Percentiles rank a stretch among this genome's conserved stretches.
phyloP scores from a whole-genome alignment of 2,888 invertebrate species.

The Heliconius aoede region DNA sequence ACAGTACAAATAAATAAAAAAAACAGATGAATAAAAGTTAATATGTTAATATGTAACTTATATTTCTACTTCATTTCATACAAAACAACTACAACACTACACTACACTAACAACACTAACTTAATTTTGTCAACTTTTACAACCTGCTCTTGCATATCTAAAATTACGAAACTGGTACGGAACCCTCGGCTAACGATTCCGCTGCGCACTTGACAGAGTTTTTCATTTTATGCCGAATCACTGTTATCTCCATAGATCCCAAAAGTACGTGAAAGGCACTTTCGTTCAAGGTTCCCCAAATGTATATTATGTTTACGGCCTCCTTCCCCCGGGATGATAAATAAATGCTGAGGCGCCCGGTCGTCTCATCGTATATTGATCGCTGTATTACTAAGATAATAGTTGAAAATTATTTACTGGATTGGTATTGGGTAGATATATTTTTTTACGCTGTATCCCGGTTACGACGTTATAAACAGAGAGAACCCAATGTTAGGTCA shows the following conservation, averaged over 20 bases:
- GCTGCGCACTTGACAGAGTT: background rate
- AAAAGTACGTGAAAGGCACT: constrained; percentile 5
- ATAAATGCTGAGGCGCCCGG: constrained; percentile 9
- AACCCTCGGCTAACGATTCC: background rate
- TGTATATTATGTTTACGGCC: constrained; percentile 1
- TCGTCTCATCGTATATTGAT: constrained; percentile 13
- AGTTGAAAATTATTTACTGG: background rate
- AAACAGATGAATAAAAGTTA: too few species aligned
- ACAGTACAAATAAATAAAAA: too few species aligned
- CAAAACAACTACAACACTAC: too few species aligned
- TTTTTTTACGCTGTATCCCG: background rate
- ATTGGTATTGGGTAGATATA: background rate
- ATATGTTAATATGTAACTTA: too few species aligned
- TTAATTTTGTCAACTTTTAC: too few species aligned
- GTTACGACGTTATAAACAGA: background rate
- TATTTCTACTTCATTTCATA: too few species aligned
- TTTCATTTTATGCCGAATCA: background rate
- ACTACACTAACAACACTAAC: too few species aligned
- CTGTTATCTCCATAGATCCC: background rate
- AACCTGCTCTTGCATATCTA: too few species aligned
- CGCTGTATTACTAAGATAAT: background rate
- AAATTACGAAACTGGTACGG: too few species aligned
- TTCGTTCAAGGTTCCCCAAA: constrained; percentile 6
- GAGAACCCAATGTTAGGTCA: background rate
- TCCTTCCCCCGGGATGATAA: constrained; percentile 7